These are phyloP conservation scores for Drosophila falleni DNA, from an alignment of 2,888 invertebrate species.

Conservation along the genomic window DNA sequence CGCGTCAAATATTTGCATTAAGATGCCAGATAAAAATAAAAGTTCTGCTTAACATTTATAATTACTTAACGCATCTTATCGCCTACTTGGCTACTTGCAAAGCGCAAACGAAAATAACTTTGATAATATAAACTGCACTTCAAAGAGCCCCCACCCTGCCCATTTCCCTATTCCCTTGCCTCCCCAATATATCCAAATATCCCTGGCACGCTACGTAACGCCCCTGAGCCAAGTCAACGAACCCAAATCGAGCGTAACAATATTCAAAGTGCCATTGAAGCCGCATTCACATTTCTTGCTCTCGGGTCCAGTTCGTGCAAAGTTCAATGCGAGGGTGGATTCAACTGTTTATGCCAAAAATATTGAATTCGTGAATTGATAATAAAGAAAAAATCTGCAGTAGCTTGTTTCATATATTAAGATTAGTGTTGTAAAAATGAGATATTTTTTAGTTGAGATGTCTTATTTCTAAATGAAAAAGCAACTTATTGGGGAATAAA, in stretches of 20 bases:
- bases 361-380: neutral
- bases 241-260: slow-evolving; percentile 77
- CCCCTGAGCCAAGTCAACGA: slow-evolving; percentile 68
- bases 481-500: too few relatives aligned
- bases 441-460: neutral
- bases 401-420: too few relatives aligned
- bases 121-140: slow-evolving; percentile 68
- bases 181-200: neutral
- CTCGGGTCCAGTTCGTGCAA: slow-evolving; percentile 68
- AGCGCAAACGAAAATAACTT: slow-evolving; percentile 72
- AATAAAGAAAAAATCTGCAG: neutral
- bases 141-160: slow-evolving; percentile 52
- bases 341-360: neutral
- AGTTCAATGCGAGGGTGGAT: slow-evolving; percentile 65
- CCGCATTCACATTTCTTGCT: slow-evolving; percentile 68
- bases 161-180: slow-evolving; percentile 3
- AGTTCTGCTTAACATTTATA: slow-evolving; percentile 71
- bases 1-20: slow-evolving; percentile 81
- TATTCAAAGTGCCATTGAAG: slow-evolving; percentile 78
- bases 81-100: slow-evolving; percentile 62
- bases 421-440: neutral
- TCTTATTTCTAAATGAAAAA: too few relatives aligned
- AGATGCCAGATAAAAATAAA: slow-evolving; percentile 64
- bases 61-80: slow-evolving; percentile 80
- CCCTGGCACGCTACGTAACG: slow-evolving; percentile 15